A percentile compares a stretch with the other conserved stretches of the same genome.
These are phyloP conservation scores for Rhabdomys dilectus DNA, from an alignment of 2,113 vertebrate genomes.

Conservation along the genomic window DNA sequence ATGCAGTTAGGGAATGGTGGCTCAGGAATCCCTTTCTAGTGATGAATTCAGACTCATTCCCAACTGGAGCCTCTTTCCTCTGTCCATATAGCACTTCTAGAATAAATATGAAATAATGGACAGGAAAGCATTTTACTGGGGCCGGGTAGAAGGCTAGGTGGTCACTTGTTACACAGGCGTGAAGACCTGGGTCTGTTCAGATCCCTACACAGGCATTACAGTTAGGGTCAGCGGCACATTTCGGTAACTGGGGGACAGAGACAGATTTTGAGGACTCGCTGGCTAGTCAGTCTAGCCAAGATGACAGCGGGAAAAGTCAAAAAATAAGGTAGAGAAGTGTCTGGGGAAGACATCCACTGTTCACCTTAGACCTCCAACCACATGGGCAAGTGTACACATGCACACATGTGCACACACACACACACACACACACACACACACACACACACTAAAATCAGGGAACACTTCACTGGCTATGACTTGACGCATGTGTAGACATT, in stretches of 20 bases:
- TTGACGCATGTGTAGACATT: neutral
- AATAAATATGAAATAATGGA: constrained; percentile 2
- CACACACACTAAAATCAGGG: neutral
- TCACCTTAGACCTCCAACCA: neutral
- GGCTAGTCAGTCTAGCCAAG: neutral
- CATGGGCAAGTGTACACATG: neutral
- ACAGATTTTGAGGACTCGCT: neutral
- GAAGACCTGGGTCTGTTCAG: neutral
- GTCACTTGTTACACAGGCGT: neutral
- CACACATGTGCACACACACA: neutral
- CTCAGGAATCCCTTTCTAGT: neutral
- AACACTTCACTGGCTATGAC: neutral
- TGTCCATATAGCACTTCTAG: neutral
- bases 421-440: neutral
- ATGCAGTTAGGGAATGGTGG: neutral
- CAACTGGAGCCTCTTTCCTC: neutral
- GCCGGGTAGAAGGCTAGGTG: no score
- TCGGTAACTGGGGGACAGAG: neutral
- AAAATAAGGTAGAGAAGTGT: neutral
- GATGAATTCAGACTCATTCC: neutral
- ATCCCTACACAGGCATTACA: neutral
- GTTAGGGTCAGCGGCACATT: neutral
- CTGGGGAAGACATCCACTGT: neutral
- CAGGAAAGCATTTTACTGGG: neutral
- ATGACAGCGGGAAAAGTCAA: neutral